Conservation (phyloP, 2,888 invertebrate genomes). For the Arge pagana region DNA sequence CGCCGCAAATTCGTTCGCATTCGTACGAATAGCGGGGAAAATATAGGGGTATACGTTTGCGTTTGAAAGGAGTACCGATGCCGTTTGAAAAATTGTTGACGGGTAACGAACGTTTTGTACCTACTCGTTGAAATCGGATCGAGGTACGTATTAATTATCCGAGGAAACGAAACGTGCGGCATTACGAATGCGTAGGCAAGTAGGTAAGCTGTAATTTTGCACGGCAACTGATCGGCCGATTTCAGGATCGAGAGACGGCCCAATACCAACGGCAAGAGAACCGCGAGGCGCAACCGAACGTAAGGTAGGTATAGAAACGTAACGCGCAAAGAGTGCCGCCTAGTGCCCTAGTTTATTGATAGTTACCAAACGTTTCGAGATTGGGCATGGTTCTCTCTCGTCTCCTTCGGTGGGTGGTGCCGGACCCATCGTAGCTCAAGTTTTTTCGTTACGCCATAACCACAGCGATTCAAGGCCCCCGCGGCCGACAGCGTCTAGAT, state of each 20-base stretch:
- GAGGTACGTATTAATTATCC: too few species aligned
- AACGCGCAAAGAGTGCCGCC: conserved; percentile 4
- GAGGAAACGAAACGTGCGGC: too few species aligned
- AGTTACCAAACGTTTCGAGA: conserved; percentile 24
- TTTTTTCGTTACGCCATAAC: conserved; percentile 20
- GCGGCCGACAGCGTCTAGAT: conserved; percentile 19
- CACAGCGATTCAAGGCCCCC: conserved; percentile 24
- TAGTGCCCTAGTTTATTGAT: conserved; percentile 16
- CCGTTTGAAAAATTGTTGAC: too few species aligned
- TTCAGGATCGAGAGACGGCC: not conserved
- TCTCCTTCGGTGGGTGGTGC: conserved; percentile 34
- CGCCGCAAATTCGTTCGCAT: too few species aligned
- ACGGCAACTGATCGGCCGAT: too few species aligned
- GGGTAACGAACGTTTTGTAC: too few species aligned
- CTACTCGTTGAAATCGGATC: too few species aligned
- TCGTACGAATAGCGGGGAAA: too few species aligned
- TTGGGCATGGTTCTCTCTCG: conserved; percentile 21
- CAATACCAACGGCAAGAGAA: not conserved
- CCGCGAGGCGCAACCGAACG: not conserved
- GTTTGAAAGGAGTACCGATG: too few species aligned
- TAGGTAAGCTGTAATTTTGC: conserved; percentile 2
- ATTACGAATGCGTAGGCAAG: not conserved
- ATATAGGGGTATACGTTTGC: too few species aligned
- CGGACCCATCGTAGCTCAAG: conserved; percentile 25
- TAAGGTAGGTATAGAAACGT: not conserved